Evolutionary conservation across 2,888 invertebrate species (phyloP), one percentile per base, ranked within the genome.

Genomic region (Mimas tiliae): DNA sequence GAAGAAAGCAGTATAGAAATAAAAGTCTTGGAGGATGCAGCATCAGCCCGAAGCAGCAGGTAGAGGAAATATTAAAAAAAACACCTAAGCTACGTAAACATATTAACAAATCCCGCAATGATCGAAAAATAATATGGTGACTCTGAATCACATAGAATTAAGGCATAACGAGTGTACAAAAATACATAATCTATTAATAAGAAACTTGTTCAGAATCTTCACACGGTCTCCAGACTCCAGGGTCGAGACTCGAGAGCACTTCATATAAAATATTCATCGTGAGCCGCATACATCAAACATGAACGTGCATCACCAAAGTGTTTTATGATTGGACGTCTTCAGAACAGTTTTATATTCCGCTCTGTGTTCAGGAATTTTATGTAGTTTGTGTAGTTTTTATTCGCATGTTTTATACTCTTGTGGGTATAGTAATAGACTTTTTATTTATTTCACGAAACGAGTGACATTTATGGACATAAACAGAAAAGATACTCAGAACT

Each of bases 261-360:
- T 14, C 4, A 16, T 38, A 19, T 58, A 38, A 58, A 58, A 58
- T 58, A 58, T 58, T 58, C 42, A 58, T 58, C 38, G 9, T 11
- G 55, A 38, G 19, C 58, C 58, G 42, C 42, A 58, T 58, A 58
- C 58, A 58, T 58, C 58, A 58, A 42, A 58, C 58, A 19, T 12
- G 58, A 38, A 19, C 16, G 11, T 27, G 51, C 52, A 52, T 6
- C 52, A 14, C 52, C 27, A 52, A 55, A 58, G 58, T 58, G 58
- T 58, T 58, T 58, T 42, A 58, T 58, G 58, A 58, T 58, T 58
- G 58, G 58, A 19, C 58, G 38, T 58, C 58, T 52, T 33, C 52
- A 27, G 16, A 19, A 6, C 50, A 1, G 27, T 52, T 52, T 33
- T 52, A 52, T 52, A 27, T 52, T 19, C 16, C 16, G 48, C 48